These are phyloP conservation scores for Acleris holmiana DNA, from an alignment of 2,888 invertebrate genomes.

Conservation along the genomic window DNA sequence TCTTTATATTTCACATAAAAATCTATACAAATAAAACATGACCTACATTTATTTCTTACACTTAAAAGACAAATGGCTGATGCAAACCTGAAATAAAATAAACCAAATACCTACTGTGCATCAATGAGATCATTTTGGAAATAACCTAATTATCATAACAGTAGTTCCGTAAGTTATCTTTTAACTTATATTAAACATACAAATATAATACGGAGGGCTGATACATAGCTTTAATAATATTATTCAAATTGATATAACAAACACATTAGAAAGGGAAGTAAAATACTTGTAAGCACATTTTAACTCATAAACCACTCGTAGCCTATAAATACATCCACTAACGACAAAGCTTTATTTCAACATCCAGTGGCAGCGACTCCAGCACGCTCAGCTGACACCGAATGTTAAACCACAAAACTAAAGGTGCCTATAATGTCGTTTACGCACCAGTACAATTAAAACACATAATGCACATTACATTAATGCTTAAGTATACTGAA, in stretches of 20 bases:
- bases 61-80: slow-evolving; percentile 53
- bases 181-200: slow-evolving; percentile 7
- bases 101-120: slow-evolving; percentile 65
- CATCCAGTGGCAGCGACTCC: not conserved
- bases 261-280: not conserved
- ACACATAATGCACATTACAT: too few relatives aligned
- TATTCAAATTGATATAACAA: not conserved
- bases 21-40: slow-evolving; percentile 42
- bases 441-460: too few relatives aligned
- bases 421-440: slow-evolving; percentile 3
- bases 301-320: not conserved
- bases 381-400: not conserved
- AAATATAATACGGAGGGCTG: slow-evolving; percentile 3
- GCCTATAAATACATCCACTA: not conserved
- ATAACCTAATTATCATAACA: slow-evolving; percentile 42
- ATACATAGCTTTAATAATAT: slow-evolving; percentile 2
- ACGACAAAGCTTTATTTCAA: not conserved
- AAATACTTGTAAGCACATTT: not conserved
- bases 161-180: slow-evolving; percentile 24
- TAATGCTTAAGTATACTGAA: slow-evolving; percentile 20
- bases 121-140: slow-evolving; percentile 69
- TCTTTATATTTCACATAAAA: slow-evolving; percentile 34
- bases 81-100: slow-evolving; percentile 53
- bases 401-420: not conserved
- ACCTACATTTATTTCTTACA: slow-evolving; percentile 39